These are phyloP conservation scores for Ataeniobius toweri DNA, from an alignment of 2,797 vertebrate species.

Conservation along the genomic window DNA sequence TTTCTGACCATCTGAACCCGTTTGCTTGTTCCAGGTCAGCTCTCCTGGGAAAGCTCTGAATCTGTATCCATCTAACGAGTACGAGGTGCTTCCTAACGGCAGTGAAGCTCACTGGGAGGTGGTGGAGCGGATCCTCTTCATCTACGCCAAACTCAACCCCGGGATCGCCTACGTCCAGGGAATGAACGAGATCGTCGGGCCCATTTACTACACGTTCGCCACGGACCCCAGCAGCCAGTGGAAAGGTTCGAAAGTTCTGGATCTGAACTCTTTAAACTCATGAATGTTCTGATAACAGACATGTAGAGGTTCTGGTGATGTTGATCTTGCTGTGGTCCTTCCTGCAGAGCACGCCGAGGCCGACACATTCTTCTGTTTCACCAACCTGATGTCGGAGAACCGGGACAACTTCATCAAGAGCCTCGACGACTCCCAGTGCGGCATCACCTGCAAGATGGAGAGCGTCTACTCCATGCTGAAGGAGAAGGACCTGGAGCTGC, in stretches of 20 bases:
- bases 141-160: constrained; percentile 98
- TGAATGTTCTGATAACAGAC: not conserved
- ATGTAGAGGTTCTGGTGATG: not conserved
- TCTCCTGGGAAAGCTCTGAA: constrained; percentile 87
- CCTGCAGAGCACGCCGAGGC: constrained; percentile 92
- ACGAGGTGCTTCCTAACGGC: constrained; percentile 89
- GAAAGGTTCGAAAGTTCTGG: constrained; percentile 83
- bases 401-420: constrained; percentile 99
- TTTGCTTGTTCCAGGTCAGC: constrained; percentile 82
- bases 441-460: constrained; percentile 98
- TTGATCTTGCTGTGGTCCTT: not conserved
- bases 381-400: constrained; percentile 98
- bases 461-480: constrained; percentile 94
- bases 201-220: constrained; percentile 97
- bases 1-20: not conserved
- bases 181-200: constrained; percentile 98
- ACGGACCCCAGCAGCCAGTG: constrained; percentile 91
- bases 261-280: not conserved
- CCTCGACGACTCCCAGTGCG: constrained; percentile 96
- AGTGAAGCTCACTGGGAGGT: constrained; percentile 98
- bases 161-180: constrained; percentile 98
- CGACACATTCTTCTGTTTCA: constrained; percentile 98
- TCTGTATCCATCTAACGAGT: constrained; percentile 86
- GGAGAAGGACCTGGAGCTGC: constrained; percentile 92
- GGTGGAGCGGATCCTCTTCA: constrained; percentile 97